Evolutionary conservation across 2,113 vertebrate species (phyloP).

Genomic region (Nipponia nippon): DNA sequence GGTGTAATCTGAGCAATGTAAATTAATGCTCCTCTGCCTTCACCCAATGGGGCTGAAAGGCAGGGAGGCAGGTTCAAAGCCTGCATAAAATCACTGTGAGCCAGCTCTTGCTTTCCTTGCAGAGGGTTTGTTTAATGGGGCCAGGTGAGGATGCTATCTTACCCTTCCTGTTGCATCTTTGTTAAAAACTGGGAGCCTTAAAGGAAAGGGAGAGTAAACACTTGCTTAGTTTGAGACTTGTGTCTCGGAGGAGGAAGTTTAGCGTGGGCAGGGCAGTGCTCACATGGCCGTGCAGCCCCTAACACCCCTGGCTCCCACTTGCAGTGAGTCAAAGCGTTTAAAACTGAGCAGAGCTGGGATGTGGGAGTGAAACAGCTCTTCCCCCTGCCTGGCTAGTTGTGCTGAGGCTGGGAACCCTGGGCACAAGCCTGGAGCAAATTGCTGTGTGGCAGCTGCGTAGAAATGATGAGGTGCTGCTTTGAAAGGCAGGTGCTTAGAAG

Average conservation of each 20-base stretch:
- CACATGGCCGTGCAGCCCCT: not conserved
- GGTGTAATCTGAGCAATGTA: not conserved
- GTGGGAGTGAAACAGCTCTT: not conserved
- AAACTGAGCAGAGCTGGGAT: not conserved
- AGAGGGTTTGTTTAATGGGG: not conserved
- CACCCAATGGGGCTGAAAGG: fast-evolving
- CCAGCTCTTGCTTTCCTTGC: not conserved
- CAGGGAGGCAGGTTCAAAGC: not conserved
- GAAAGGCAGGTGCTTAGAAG: not conserved
- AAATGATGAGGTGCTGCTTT: not conserved
- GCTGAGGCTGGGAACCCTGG: not conserved
- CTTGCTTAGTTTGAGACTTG: not conserved
- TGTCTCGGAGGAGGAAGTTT: not conserved
- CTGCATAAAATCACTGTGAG: not conserved
- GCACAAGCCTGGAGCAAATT: not conserved
- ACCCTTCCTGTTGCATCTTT: not conserved
- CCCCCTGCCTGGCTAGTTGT: not conserved
- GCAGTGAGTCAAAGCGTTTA: not conserved
- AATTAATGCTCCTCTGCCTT: not conserved
- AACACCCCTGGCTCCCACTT: not conserved
- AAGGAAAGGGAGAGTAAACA: not conserved
- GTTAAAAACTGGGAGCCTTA: not conserved
- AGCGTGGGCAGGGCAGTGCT: not conserved
- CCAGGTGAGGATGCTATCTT: not conserved
- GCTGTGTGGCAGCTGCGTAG: not conserved